Percentiles rank a stretch among this genome's conserved stretches.
Conservation (phyloP, 2,888 invertebrate genomes). For the Ditula angustiorana region DNA sequence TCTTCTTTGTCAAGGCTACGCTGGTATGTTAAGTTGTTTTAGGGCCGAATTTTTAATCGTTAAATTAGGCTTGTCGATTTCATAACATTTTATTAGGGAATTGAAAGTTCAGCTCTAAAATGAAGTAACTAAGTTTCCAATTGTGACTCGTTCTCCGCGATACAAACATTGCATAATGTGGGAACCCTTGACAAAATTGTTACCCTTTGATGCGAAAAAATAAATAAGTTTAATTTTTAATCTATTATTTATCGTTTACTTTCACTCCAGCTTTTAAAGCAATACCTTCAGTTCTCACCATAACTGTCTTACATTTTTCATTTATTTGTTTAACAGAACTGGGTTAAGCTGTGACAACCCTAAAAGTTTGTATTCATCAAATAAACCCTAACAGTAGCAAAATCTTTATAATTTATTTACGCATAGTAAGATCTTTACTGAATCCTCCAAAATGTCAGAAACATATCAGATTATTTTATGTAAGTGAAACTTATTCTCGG, state of each 20-base stretch:
- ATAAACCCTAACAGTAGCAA: background rate
- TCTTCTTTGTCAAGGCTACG: background rate
- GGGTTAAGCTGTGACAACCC: background rate
- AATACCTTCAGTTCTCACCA: no score
- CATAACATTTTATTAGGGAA: no score
- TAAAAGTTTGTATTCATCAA: background rate
- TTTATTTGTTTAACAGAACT: background rate
- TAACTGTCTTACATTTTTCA: background rate
- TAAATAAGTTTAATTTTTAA: no score
- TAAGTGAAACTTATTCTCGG: slow-evolving; percentile 20
- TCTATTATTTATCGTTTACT: no score
- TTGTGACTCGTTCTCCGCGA: no score
- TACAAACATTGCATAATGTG: no score
- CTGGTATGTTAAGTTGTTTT: background rate
- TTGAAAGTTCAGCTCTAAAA: no score
- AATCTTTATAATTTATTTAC: background rate
- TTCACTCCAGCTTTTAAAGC: no score
- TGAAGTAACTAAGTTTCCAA: no score
- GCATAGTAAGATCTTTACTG: background rate
- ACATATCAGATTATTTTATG: slow-evolving; percentile 24
- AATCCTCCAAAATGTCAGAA: background rate
- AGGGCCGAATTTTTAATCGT: background rate
- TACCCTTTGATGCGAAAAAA: no score
- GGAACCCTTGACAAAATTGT: no score
- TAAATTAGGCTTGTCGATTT: no score